Evolutionary conservation across 37 sponge, comb jelly and placozoan species (phyloP).

Genomic region (Hexactinellida sp.): DNA sequence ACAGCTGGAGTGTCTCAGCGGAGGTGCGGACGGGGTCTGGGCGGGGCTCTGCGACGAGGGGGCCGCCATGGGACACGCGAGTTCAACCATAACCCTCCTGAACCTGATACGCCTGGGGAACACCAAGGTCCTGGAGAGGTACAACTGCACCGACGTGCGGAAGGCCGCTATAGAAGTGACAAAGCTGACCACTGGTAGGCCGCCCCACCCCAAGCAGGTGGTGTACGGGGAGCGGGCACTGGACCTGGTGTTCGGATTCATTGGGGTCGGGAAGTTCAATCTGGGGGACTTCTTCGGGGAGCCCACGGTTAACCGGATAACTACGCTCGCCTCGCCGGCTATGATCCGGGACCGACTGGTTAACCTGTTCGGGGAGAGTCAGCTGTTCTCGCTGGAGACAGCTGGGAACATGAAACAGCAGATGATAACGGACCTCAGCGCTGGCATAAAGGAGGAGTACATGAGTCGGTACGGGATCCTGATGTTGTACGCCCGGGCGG

Average conservation of each 20-base stretch:
- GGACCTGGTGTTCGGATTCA: conserved; percentile 54
- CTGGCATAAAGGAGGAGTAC: conserved; percentile 69
- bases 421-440: conserved; percentile 46
- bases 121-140: conserved; percentile 41
- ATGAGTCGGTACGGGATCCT: conserved; percentile 51
- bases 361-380: conserved; percentile 40
- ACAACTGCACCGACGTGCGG: conserved; percentile 52
- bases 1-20: conserved; percentile 49
- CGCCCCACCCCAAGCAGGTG: conserved; percentile 52
- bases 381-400: conserved; percentile 40
- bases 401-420: conserved; percentile 45
- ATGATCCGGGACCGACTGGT: conserved; percentile 47
- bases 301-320: conserved; percentile 37
- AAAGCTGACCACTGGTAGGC: conserved; percentile 43
- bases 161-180: conserved; percentile 52
- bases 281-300: conserved; percentile 69
- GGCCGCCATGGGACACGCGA: conserved; percentile 72
- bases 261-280: conserved; percentile 42
- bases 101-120: conserved; percentile 72
- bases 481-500: conserved; percentile 56
- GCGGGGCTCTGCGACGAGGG: conserved; percentile 72
- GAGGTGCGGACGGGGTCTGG: conserved; percentile 78
- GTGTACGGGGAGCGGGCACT: conserved; percentile 56
- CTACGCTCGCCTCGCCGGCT: conserved; percentile 43
- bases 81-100: conserved; percentile 51